A percentile compares a stretch with the other conserved stretches of the same genome.
Conservation (phyloP, 2,113 vertebrate genomes). For the Orthonyx spaldingii region DNA sequence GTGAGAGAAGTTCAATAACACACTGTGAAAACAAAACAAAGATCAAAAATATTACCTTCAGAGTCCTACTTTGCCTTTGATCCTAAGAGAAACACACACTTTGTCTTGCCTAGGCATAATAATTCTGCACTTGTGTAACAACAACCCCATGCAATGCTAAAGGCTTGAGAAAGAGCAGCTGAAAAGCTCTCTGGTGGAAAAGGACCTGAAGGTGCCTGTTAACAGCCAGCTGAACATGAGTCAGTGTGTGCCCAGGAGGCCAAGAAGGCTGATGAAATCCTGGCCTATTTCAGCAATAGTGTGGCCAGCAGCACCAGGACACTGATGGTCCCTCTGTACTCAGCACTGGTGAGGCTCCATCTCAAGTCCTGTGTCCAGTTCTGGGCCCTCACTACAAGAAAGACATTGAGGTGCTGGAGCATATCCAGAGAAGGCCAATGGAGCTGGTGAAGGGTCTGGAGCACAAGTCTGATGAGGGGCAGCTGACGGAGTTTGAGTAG, state of each 20-base stretch:
- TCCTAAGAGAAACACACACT: not conserved
- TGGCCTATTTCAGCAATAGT: too few relatives aligned
- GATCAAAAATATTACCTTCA: not conserved
- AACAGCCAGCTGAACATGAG: not conserved
- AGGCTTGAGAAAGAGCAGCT: not conserved
- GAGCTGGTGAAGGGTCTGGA: not conserved
- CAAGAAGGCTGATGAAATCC: not conserved
- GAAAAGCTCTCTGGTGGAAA: not conserved
- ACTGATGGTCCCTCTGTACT: not conserved
- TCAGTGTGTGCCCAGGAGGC: not conserved
- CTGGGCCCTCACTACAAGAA: too few relatives aligned
- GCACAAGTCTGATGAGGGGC: rapidly evolving
- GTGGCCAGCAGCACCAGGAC: not conserved
- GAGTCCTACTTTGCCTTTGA: not conserved
- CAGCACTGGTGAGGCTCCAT: rapidly evolving
- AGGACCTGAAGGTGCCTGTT: not conserved
- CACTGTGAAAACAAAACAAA: not conserved
- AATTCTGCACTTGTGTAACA: not conserved
- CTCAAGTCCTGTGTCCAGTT: not conserved
- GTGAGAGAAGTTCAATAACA: not conserved
- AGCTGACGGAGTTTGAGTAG: rapidly evolving
- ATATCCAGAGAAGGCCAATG: rapidly evolving
- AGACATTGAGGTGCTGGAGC: not conserved
- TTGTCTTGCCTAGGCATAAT: not conserved
- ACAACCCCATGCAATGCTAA: not conserved